phyloP scores from a whole-genome alignment of 2,888 invertebrate species.

The Andrena trimmerana region DNA sequence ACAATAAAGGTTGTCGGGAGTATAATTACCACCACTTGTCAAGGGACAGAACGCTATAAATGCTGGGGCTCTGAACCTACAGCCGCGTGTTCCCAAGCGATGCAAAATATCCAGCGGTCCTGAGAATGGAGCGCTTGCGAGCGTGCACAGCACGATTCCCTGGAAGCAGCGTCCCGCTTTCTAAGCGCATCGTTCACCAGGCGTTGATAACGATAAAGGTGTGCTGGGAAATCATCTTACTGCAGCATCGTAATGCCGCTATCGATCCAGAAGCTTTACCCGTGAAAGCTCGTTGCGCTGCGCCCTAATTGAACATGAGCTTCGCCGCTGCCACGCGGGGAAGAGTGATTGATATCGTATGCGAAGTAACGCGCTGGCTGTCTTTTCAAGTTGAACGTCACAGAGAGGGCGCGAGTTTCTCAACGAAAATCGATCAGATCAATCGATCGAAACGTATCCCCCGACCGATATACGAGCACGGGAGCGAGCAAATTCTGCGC shows the following conservation, averaged over 20 bases:
- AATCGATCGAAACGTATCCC: conserved; percentile 36
- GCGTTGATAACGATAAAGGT: conserved; percentile 37
- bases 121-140: background rate
- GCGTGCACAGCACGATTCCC: background rate
- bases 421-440: background rate
- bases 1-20: background rate
- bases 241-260: conserved; percentile 14
- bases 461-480: conserved; percentile 10
- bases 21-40: conserved; percentile 4
- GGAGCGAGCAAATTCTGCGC: too few species aligned
- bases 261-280: conserved; percentile 46
- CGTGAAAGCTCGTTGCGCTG: conserved; percentile 23
- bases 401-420: background rate
- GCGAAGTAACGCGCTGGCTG: conserved; percentile 10
- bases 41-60: background rate
- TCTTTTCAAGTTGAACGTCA: background rate
- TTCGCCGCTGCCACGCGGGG: background rate
- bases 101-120: conserved; percentile 12
- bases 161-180: background rate
- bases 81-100: background rate
- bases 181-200: conserved; percentile 2
- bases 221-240: conserved; percentile 45
- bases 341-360: conserved; percentile 54
- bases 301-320: conserved; percentile 58
- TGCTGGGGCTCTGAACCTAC: background rate